Conservation (phyloP, 1,140 invertebrate genomes). For the Lysiphlebus fabarum region DNA sequence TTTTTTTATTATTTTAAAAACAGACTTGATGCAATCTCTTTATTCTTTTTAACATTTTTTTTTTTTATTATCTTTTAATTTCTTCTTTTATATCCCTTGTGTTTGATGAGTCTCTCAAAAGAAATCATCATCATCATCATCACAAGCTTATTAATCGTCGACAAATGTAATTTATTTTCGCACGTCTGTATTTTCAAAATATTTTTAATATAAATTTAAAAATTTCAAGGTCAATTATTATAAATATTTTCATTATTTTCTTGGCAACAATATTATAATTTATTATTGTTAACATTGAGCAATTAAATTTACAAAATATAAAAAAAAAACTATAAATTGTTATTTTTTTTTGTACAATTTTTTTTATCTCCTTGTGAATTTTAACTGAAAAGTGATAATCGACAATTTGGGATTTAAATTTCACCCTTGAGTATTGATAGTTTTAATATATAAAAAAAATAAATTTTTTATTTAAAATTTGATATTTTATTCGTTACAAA, state of each 20-base stretch:
- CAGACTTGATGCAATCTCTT: neutral
- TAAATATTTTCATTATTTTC: too few species aligned
- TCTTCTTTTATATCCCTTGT: neutral
- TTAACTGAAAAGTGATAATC: slow-evolving; percentile 18
- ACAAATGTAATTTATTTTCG: too few species aligned
- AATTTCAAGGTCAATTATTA: too few species aligned
- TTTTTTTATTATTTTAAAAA: slow-evolving; percentile 4
- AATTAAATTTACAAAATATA: too few species aligned
- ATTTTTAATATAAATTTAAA: too few species aligned
- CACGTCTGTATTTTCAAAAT: too few species aligned
- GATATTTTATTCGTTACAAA: neutral
- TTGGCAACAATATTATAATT: too few species aligned
- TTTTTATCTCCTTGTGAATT: neutral
- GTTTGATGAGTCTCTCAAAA: neutral
- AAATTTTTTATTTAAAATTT: slow-evolving; percentile 6
- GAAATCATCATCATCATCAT: too few species aligned
- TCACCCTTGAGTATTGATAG: slow-evolving; percentile 15
- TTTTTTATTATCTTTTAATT: neutral
- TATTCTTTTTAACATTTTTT: neutral
- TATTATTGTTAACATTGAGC: too few species aligned
- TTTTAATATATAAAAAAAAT: slow-evolving; percentile 5
- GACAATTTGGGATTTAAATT: slow-evolving; percentile 14
- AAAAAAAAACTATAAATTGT: too few species aligned
- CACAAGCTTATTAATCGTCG: too few species aligned
- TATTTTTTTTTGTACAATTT: neutral